phyloP scores from a whole-genome alignment of 2,113 vertebrate genomes.

The Ptychochromis oligacanthus region DNA sequence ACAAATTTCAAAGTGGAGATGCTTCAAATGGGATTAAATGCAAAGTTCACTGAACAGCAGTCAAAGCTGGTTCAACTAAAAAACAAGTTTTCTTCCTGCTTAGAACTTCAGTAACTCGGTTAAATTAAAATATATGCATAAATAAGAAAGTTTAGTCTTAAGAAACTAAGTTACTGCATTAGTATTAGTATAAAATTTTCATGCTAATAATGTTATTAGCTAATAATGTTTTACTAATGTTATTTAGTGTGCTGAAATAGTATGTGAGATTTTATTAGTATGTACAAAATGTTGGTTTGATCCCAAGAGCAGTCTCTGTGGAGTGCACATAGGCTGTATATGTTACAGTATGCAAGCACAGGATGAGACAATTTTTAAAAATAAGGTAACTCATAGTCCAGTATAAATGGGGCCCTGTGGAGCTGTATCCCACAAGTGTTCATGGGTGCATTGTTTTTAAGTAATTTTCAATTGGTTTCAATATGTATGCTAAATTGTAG shows the following conservation, averaged over 20 bases:
- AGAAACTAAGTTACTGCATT: not conserved
- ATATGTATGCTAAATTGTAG: too few relatives aligned
- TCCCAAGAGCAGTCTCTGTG: too few relatives aligned
- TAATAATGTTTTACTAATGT: too few relatives aligned
- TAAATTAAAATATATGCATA: not conserved
- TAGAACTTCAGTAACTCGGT: not conserved
- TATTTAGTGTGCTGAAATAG: not conserved
- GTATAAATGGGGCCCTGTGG: not conserved
- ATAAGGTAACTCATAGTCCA: not conserved
- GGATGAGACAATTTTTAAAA: not conserved
- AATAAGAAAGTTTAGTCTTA: not conserved
- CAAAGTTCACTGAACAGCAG: not conserved
- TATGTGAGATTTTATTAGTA: too few relatives aligned
- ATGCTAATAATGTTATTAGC: too few relatives aligned
- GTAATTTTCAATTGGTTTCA: too few relatives aligned
- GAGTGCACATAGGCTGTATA: too few relatives aligned
- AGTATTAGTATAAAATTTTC: not conserved
- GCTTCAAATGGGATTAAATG: slow-evolving; percentile 6
- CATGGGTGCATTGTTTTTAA: too few relatives aligned
- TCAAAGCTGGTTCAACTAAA: not conserved
- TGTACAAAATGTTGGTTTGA: too few relatives aligned
- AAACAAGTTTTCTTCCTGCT: not conserved
- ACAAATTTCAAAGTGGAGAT: slow-evolving; percentile 43
- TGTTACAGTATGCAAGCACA: too few relatives aligned
- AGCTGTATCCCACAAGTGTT: not conserved